Evolutionary conservation across 1,140 invertebrate species (phyloP).

Genomic region (Drosophila paulistorum): DNA sequence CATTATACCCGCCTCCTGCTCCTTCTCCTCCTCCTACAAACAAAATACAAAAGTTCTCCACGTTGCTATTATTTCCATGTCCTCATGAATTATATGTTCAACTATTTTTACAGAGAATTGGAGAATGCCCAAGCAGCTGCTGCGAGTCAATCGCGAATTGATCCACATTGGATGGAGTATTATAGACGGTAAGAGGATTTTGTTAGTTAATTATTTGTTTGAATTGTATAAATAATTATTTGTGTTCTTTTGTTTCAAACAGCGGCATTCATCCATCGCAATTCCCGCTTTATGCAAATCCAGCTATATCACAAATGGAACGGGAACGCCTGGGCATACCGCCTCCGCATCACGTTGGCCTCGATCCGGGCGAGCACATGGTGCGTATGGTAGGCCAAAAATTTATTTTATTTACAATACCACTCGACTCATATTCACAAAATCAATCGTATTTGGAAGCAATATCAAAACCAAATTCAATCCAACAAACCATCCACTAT

Average conservation of each 20-base stretch:
- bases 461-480: slow-evolving; percentile 34
- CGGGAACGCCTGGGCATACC: slow-evolving; percentile 93
- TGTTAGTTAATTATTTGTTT: not conserved
- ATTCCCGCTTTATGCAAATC: slow-evolving; percentile 85
- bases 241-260: slow-evolving; percentile 26
- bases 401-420: slow-evolving; percentile 84
- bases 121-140: slow-evolving; percentile 88
- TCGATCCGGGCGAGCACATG: slow-evolving; percentile 85
- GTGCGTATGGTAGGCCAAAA: slow-evolving; percentile 82
- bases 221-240: not conserved
- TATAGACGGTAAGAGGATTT: slow-evolving; percentile 87
- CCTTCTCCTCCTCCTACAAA: not conserved
- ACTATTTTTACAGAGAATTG: slow-evolving; percentile 85
- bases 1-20: not conserved
- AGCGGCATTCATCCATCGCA: slow-evolving; percentile 86
- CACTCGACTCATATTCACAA: slow-evolving; percentile 78
- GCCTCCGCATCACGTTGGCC: slow-evolving; percentile 86
- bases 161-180: slow-evolving; percentile 96
- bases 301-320: slow-evolving; percentile 92
- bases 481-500: slow-evolving; percentile 28
- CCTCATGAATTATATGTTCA: slow-evolving; percentile 9
- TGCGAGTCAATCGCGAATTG: slow-evolving; percentile 87
- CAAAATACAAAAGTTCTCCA: not conserved
- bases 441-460: slow-evolving; percentile 83
- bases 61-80: not conserved